Evolutionary conservation across 2,113 vertebrate genomes (phyloP).

Genomic region (Epinephelus fuscoguttatus): DNA sequence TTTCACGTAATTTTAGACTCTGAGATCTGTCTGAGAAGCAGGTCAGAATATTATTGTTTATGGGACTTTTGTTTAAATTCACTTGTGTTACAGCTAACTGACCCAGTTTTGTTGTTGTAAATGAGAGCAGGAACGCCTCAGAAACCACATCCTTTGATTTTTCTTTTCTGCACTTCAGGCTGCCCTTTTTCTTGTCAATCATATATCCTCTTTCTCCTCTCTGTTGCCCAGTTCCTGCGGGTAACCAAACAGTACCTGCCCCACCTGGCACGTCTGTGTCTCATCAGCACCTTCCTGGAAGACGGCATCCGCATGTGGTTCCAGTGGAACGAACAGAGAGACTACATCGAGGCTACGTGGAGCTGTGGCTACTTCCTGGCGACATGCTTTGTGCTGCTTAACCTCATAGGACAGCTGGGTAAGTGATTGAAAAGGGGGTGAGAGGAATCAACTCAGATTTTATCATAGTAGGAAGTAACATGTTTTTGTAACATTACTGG

Average conservation of each 20-base stretch:
- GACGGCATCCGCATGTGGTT: slow-evolving; percentile 99
- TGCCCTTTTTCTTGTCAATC: background rate
- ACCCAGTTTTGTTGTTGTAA: background rate
- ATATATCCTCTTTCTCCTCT: background rate
- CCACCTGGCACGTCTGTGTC: slow-evolving; percentile 94
- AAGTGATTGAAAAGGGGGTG: slow-evolving; percentile 60
- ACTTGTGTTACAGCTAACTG: background rate
- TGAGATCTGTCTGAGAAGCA: background rate
- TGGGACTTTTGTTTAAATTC: background rate
- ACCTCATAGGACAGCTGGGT: slow-evolving; percentile 96
- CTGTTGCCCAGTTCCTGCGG: slow-evolving; percentile 90
- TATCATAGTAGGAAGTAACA: background rate
- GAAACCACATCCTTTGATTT: slow-evolving; percentile 12
- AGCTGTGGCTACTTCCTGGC: slow-evolving; percentile 95
- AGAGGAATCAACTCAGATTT: background rate
- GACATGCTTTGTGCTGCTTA: slow-evolving; percentile 93
- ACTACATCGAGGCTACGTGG: slow-evolving; percentile 97
- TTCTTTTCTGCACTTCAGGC: background rate
- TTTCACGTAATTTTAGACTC: background rate
- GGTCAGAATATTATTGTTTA: background rate
- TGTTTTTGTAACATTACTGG: background rate
- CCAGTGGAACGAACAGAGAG: slow-evolving; percentile 97
- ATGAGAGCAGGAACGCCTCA: background rate
- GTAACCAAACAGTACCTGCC: slow-evolving; percentile 98
- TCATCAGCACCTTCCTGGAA: slow-evolving; percentile 99